Conservation (phyloP, 2,113 vertebrate genomes). For the Chrysochloris asiatica region DNA sequence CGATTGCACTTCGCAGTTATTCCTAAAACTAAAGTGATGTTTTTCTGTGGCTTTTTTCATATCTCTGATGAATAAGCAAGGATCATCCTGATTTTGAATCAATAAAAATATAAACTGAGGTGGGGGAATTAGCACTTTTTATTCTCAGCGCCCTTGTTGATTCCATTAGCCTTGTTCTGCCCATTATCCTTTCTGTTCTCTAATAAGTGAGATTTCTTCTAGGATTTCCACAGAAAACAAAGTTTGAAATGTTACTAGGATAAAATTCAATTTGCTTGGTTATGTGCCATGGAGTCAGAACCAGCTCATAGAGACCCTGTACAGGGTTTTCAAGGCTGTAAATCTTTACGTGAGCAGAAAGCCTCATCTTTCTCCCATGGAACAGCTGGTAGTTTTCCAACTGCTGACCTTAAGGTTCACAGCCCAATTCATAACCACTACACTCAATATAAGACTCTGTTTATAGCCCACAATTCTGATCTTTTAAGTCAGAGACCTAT, state of each 20-base stretch:
- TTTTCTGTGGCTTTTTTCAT: constrained; percentile 25
- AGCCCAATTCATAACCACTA: too few species aligned
- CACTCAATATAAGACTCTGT: background rate
- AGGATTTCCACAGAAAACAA: background rate
- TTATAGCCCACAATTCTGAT: too few species aligned
- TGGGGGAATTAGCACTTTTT: background rate
- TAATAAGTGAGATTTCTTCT: background rate
- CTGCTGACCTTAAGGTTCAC: too few species aligned
- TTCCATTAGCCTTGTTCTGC: too few species aligned
- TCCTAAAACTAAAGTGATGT: background rate
- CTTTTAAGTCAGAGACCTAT: background rate
- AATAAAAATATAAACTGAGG: constrained; percentile 7
- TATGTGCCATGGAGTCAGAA: too few species aligned
- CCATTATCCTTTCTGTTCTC: too few species aligned
- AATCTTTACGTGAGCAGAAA: too few species aligned
- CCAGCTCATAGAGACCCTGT: too few species aligned
- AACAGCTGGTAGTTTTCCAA: too few species aligned
- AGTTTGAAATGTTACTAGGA: constrained; percentile 11
- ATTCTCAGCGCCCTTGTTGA: background rate
- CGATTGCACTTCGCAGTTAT: background rate
- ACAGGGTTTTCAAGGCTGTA: too few species aligned
- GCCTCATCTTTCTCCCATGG: too few species aligned
- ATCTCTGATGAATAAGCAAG: background rate
- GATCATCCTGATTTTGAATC: constrained; percentile 13
- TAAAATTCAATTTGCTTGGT: too few species aligned